Percentiles rank a stretch among this genome's conserved stretches.
These are phyloP conservation scores for Cassiopea andromeda DNA, from an alignment of 30 jellyfish, hydroid and myxozoan genomes.

Conservation along the genomic window DNA sequence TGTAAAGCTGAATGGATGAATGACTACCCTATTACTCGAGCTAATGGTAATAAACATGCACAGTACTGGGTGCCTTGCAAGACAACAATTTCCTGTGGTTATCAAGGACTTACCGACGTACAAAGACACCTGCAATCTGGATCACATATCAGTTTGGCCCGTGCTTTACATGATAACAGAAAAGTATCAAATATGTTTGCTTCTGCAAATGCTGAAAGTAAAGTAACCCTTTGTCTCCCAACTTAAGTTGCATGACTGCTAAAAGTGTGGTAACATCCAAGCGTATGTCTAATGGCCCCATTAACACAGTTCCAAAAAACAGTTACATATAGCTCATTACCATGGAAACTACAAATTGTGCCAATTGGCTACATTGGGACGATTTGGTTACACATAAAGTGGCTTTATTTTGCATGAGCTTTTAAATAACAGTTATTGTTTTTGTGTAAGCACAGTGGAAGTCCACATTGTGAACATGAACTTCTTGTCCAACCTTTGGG, in stretches of 20 bases:
- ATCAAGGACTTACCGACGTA: slow-evolving; percentile 77
- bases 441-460: background rate
- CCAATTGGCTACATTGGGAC: slow-evolving; percentile 70
- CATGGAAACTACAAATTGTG: slow-evolving; percentile 14
- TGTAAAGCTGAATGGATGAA: slow-evolving; percentile 17
- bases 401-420: slow-evolving; percentile 9
- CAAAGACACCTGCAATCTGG: slow-evolving; percentile 52
- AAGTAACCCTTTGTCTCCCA: background rate
- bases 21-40: slow-evolving; percentile 59
- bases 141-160: slow-evolving; percentile 26
- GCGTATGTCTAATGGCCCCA: too few species aligned
- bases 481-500: slow-evolving; percentile 14
- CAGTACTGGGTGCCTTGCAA: slow-evolving; percentile 72
- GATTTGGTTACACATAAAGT: slow-evolving; percentile 62
- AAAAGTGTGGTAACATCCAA: too few species aligned
- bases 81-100: slow-evolving; percentile 50
- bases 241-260: too few species aligned
- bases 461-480: background rate
- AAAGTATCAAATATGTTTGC: slow-evolving; percentile 25
- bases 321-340: too few species aligned
- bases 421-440: slow-evolving; percentile 14
- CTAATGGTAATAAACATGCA: slow-evolving; percentile 17
- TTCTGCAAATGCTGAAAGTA: slow-evolving; percentile 3
- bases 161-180: background rate
- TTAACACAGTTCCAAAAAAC: too few species aligned